Conservation (phyloP, 2,113 vertebrate species). For the Capreolus pygargus region DNA sequence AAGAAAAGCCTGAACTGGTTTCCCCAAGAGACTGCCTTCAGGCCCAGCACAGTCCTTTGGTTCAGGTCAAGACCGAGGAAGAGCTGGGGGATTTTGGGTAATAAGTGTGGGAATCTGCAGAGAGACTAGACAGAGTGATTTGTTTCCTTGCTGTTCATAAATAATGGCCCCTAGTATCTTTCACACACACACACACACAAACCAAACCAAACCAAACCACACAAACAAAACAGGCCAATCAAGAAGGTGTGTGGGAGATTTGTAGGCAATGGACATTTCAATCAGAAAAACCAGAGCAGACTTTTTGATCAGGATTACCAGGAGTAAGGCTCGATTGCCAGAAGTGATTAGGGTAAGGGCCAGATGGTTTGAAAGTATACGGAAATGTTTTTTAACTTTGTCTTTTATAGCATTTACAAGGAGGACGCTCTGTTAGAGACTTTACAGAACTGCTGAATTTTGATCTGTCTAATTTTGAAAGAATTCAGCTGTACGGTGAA, state of each 20-base stretch:
- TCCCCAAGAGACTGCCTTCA: slow-evolving; percentile 75
- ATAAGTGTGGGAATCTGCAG: slow-evolving; percentile 85
- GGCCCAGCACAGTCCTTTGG: slow-evolving; percentile 69
- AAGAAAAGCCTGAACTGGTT: slow-evolving; percentile 74
- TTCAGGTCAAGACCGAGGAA: slow-evolving; percentile 78
- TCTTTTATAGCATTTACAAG: slow-evolving; percentile 61
- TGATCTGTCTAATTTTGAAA: slow-evolving; percentile 65
- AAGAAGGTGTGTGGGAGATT: slow-evolving; percentile 71
- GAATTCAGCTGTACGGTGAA: slow-evolving; percentile 51
- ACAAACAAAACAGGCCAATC: slow-evolving; percentile 61
- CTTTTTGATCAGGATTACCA: slow-evolving; percentile 54
- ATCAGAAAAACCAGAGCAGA: slow-evolving; percentile 56
- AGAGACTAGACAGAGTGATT: slow-evolving; percentile 77
- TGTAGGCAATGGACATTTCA: slow-evolving; percentile 66
- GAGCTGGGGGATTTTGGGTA: slow-evolving; percentile 83
- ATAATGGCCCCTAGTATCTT: slow-evolving; percentile 70
- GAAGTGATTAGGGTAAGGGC: slow-evolving; percentile 52
- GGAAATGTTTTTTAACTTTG: slow-evolving; percentile 61
- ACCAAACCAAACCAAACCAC: not conserved
- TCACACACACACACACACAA: not conserved
- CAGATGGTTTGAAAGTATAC: slow-evolving; percentile 34
- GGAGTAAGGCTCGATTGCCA: slow-evolving; percentile 30
- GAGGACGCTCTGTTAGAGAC: slow-evolving; percentile 49
- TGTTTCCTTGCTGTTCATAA: slow-evolving; percentile 80
- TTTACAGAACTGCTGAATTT: slow-evolving; percentile 28